These are phyloP conservation scores for Erpetoichthys calabaricus DNA, from an alignment of 2,797 vertebrate species.

Conservation along the genomic window DNA sequence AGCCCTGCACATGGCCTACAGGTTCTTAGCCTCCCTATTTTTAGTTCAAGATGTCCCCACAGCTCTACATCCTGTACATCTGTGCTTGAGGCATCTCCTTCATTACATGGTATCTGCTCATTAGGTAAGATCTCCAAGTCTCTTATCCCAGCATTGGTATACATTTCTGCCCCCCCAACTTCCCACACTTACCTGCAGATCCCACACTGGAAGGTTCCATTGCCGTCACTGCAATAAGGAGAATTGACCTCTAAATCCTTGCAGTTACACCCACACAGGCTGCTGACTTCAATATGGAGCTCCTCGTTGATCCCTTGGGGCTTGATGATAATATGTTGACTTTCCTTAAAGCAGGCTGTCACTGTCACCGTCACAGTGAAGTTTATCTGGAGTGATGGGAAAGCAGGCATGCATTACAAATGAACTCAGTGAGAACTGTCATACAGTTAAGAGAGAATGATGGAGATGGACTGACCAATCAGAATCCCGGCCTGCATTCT, in stretches of 20 bases:
- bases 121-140: too few species aligned
- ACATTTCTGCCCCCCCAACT: background rate
- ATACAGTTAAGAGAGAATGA: background rate
- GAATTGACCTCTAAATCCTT: slow-evolving; percentile 18
- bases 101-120: too few species aligned
- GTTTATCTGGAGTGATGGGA: slow-evolving; percentile 30
- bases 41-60: too few species aligned
- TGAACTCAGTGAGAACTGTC: background rate
- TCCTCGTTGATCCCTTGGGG: slow-evolving; percentile 48
- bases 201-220: slow-evolving; percentile 46
- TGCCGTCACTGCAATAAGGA: slow-evolving; percentile 29
- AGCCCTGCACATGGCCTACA: too few species aligned
- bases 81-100: too few species aligned
- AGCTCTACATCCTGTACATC: too few species aligned
- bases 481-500: too few species aligned
- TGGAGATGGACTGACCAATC: background rate
- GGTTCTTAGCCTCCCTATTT: too few species aligned
- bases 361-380: slow-evolving; percentile 44
- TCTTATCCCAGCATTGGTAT: too few species aligned
- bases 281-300: slow-evolving; percentile 37
- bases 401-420: too few species aligned
- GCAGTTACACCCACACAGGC: slow-evolving; percentile 47
- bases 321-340: slow-evolving; percentile 33
- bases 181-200: slow-evolving; percentile 43
- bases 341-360: slow-evolving; percentile 25